A percentile compares a stretch with the other conserved stretches of the same genome.
phyloP scores from a whole-genome alignment of 2,888 invertebrate genomes.

The Kryphioiulus occultus region DNA sequence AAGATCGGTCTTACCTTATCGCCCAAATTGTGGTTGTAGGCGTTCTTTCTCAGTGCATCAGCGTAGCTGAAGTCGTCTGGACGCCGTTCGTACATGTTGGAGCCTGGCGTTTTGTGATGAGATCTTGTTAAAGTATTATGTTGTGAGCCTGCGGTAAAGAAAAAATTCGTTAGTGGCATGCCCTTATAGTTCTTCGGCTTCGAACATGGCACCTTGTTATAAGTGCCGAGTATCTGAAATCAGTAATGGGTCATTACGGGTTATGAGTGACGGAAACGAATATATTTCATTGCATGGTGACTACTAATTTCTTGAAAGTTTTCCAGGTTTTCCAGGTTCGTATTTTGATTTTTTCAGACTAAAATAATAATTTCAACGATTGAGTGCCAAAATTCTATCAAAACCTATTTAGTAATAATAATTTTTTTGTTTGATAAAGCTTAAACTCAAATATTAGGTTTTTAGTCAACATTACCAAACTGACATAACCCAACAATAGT shows the following conservation, averaged over 20 bases:
- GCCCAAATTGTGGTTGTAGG: slow-evolving; percentile 59
- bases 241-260: neutral
- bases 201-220: neutral
- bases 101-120: slow-evolving; percentile 57
- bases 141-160: slow-evolving; percentile 55
- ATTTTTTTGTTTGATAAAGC: too few species aligned
- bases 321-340: too few species aligned
- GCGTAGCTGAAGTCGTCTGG: slow-evolving; percentile 59
- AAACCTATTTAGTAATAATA: too few species aligned
- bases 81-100: slow-evolving; percentile 55
- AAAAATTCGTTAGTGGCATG: neutral
- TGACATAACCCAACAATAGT: too few species aligned
- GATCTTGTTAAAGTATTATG: slow-evolving; percentile 64
- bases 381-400: too few species aligned
- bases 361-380: too few species aligned
- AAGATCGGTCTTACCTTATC: slow-evolving; percentile 51
- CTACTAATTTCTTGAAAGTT: too few species aligned
- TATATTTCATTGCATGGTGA: too few species aligned
- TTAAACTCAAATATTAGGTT: too few species aligned
- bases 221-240: neutral
- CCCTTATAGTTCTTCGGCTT: neutral
- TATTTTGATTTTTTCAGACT: too few species aligned
- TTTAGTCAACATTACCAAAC: too few species aligned
- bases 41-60: slow-evolving; percentile 59
- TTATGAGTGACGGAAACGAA: neutral